Evolutionary conservation across 2,797 vertebrate species (phyloP).

Genomic region (Rhynchotus rufescens): DNA sequence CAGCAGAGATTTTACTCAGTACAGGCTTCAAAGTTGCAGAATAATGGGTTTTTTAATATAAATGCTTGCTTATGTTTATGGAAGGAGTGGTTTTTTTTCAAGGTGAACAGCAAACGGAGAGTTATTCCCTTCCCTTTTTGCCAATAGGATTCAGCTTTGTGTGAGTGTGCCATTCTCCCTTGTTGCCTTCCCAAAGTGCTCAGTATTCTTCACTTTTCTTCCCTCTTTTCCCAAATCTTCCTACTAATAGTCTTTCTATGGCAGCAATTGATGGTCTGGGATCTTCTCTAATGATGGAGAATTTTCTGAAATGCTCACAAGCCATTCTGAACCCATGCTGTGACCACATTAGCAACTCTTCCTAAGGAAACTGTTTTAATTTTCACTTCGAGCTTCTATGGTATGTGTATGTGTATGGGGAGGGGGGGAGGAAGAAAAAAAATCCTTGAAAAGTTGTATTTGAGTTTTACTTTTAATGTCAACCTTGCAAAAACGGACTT

Average conservation of each 20-base stretch:
- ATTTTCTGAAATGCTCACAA: not conserved
- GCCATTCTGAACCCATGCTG: fast-evolving
- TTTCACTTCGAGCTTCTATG: not conserved
- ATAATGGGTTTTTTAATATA: not conserved
- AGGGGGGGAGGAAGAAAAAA: too few species aligned
- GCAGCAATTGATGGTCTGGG: not conserved
- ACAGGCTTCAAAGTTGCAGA: not conserved
- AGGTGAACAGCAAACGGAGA: not conserved
- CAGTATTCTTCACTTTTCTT: not conserved
- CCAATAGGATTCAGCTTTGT: fast-evolving
- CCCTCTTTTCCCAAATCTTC: not conserved
- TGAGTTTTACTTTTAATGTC: not conserved
- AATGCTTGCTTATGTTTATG: not conserved
- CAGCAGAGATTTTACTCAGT: not conserved
- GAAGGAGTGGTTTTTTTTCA: fast-evolving
- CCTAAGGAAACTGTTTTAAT: not conserved
- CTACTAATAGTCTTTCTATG: not conserved
- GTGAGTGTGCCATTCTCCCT: fast-evolving
- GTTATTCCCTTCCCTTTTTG: not conserved
- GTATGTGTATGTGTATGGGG: not conserved
- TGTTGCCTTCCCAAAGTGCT: not conserved
- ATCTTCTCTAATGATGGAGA: not conserved
- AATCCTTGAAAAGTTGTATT: not conserved
- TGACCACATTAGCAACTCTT: not conserved
- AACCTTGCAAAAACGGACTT: fast-evolving